Base-by-base conservation (phyloP, 30 jellyfish, hydroid and myxozoan species). In the Turritopsis dohrnii region DNA sequence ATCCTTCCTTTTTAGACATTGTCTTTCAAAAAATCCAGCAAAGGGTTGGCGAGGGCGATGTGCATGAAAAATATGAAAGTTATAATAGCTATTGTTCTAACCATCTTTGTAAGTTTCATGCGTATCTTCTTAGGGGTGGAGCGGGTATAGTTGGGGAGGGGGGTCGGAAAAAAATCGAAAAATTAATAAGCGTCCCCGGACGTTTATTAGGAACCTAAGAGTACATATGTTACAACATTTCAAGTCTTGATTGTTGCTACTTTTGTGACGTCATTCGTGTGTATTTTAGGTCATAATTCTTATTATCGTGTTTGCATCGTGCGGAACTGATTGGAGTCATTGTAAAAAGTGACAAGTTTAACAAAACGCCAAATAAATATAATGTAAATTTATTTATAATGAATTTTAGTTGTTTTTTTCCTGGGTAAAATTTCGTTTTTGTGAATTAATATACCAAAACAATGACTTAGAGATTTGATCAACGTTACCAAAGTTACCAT, bases 21-120 rank as follows among this genome's bases (percentile, higher is more conserved):
- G 76, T 75, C 96, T 9, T 91, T 91, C 91, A 91, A 91, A 88
- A 91, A 91, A 74, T 87, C 97, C 25, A 91, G 97, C 69, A 83
- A 92, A 29, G 84, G 88, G 0, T 76, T 91, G 52, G 96, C 96
- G 41, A 79, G 96, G 52, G 96, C 97, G 1, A 86, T 91, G 96
- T 91, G 85, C 54, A 80, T 83, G 92, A 91, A 91, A 41, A 91
- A 91, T 65, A 88, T 80, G n/a, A 91, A 91, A 54, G 72, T 91
- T 13, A 88, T 84, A 87, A 84, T 91, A 9, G 83, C 93, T 28
- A 86, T 91, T 16, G 24, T 71, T 19, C 26, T 87, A 23, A 52
- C 83, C 81, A 84, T 88, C 26, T 80, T 91, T 74, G 97, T 91
- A 81, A 87, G 96, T 90, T 52, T 18, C 52, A n/a, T n/a, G 5